Base-by-base conservation (phyloP, 2,888 invertebrate species). In the Cremastinae sp. region DNA sequence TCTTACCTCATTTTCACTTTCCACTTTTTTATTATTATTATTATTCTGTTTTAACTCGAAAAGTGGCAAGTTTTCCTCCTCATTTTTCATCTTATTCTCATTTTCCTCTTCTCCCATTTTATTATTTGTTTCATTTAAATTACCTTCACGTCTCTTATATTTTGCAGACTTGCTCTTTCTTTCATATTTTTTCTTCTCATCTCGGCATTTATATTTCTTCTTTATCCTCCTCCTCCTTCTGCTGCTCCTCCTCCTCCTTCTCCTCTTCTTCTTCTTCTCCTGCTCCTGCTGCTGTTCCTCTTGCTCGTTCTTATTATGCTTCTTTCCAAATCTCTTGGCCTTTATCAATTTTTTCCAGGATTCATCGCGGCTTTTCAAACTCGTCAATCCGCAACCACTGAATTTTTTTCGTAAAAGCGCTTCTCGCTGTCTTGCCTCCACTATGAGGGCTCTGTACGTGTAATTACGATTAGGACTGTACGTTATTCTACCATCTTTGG, bases 401-500 rank as follows among this genome's bases (percentile, higher is more conserved):
- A 28, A 28, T 3, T 5, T n/a, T n/a, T n/a, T 28, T 28, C 28
- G 28, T 59, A 61, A 81, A 16, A 75, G 76, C 18, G 45, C 51
- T 47, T 86, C 85, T 0, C 84, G 82, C n/a, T 81, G 82, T 18
- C 84, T 82, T n/a, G 85, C 83, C 65, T 89, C 88, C 71, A 84
- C 82, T 36, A 89, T 81, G 14, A 89, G 71, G 7, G 85, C 83
- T 12, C 86, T 83, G 68, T 88, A 86, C 0, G 87, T 88, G 45
- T 84, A 89, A 70, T 82, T 86, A 8, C 86, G 84, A 79, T 89
- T 89, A 1, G 89, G 89, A 66, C 90, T 89, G 74, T 89, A 89
- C 3, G 84, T 88, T 65, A 90, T 89, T 78, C 88, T 89, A 28
- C 89, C 90, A 66, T 90, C 90, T 80, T 88, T 89, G 28, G 89